Conservation (phyloP, 1,140 invertebrate genomes). For the Hycleus phaleratus region DNA sequence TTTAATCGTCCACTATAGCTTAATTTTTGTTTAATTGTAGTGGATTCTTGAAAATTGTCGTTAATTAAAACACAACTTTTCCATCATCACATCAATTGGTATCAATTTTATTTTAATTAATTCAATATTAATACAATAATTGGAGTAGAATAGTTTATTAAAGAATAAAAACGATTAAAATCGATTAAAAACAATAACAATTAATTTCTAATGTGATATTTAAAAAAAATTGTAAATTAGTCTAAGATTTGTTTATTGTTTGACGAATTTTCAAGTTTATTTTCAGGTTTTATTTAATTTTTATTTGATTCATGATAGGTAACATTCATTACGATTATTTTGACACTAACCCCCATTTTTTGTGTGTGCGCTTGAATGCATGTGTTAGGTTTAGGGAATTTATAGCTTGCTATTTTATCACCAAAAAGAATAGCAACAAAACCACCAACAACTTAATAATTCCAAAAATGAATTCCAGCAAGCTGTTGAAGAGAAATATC, state of each 20-base stretch:
- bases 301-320: conserved; percentile 1
- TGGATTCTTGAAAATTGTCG: too few relatives aligned
- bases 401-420: neutral
- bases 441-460: neutral
- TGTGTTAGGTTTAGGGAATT: conserved; percentile 29
- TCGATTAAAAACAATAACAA: too few relatives aligned
- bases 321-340: conserved; percentile 12
- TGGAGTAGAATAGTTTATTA: neutral
- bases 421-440: neutral
- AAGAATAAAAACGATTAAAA: too few relatives aligned
- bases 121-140: neutral
- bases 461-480: conserved; percentile 53
- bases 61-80: neutral
- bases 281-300: conserved; percentile 30
- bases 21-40: neutral
- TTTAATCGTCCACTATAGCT: neutral
- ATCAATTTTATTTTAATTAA: neutral
- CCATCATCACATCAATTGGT: conserved; percentile 22
- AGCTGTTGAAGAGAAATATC: conserved; percentile 91
- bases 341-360: conserved; percentile 14
- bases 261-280: conserved; percentile 6
- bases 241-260: too few relatives aligned
- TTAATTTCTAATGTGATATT: too few relatives aligned
- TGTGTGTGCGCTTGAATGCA: conserved; percentile 34
- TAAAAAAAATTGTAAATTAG: too few relatives aligned